Percentiles rank a stretch among this genome's conserved stretches.
These are phyloP conservation scores for Epistrophella euchroma DNA, from an alignment of 2,888 invertebrate genomes.

Conservation along the genomic window DNA sequence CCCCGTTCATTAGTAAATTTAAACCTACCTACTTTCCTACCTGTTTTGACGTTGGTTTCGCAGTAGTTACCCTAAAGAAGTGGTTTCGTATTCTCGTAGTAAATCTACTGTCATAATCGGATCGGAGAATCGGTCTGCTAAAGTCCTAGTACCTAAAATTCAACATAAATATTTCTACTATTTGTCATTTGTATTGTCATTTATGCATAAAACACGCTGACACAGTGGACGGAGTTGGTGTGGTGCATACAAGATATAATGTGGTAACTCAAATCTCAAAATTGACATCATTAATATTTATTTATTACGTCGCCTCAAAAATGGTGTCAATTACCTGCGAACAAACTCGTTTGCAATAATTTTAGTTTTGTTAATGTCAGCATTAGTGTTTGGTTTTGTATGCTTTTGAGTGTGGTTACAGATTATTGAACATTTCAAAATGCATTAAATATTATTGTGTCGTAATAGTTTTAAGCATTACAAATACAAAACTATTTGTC, in stretches of 20 bases:
- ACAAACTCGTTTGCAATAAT: neutral
- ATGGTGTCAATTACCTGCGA: conserved; percentile 43
- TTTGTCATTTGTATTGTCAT: conserved; percentile 42
- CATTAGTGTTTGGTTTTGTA: conserved; percentile 20
- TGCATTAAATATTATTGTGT: conserved; percentile 51
- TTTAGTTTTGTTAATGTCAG: conserved; percentile 50
- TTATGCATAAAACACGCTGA: conserved; percentile 36
- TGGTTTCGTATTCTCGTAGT: conserved; percentile 54
- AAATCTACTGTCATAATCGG: conserved; percentile 45
- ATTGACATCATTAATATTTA: conserved; percentile 65
- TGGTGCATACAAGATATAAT: conserved; percentile 48
- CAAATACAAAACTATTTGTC: conserved; percentile 51
- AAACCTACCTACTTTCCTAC: conserved; percentile 35
- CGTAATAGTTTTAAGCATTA: conserved; percentile 63
- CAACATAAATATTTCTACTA: conserved; percentile 51
- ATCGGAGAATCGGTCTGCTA: conserved; percentile 33
- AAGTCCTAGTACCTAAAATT: conserved; percentile 27
- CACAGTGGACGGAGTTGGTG: conserved; percentile 50
- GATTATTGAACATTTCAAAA: conserved; percentile 9
- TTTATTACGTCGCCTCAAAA: conserved; percentile 53
- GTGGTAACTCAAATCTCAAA: conserved; percentile 59
- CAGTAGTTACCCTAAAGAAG: conserved; percentile 37
- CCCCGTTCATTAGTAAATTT: conserved; percentile 36
- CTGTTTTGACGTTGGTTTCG: conserved; percentile 63
- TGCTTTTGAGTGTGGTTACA: conserved; percentile 10